Base-by-base conservation (phyloP, 1,140 invertebrate species). In the Colletes gigas region DNA sequence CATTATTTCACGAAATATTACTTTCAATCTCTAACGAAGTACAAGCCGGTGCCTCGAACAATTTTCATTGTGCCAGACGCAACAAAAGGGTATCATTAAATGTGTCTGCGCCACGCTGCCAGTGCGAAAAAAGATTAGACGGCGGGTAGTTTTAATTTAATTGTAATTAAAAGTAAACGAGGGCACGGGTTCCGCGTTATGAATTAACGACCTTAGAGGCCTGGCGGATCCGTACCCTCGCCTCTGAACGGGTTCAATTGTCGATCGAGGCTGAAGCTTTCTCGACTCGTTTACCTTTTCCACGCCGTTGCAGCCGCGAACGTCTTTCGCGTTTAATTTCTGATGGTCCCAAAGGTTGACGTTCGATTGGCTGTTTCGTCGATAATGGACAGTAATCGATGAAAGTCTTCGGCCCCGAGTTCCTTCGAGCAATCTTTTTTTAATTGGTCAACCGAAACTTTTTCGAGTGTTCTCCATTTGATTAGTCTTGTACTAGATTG, bases 1-100 rank as follows among this genome's bases (percentile, higher is more conserved):
- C 60, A 86, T 87, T 86, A 83, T 67, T 50, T 47, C 50, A 63
- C 63, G 68, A 86, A 83, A 83, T 81, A 81, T 86, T 83, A 85
- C 71, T 75, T 81, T 86, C 69, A 52, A 78, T 83, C 74, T 87
- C 82, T 83, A 82, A 82, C 74, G 79, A 81, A 81, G 74, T 81
- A 77, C 50, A 81, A 77, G 73, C 73, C 52, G 72, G 50, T 54
- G 73, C 71, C 60, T 81, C 73, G 72, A 77, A 81, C 62, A 77
- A 65, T 81, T 65, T 73, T 76, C 79, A 81, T 81, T 81, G 79
- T 81, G 21, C 66, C 59, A 0, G 39, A 30, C 47, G 65, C 79
- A 81, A 81, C 79, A 81, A 77, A 79, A 70, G 74, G 74, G 50
- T 81, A 30, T 81, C 79, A 77, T 81, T 81, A 81, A 79, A 60